Conservation (phyloP, 2,888 invertebrate genomes). For the Cistogaster globosa region DNA sequence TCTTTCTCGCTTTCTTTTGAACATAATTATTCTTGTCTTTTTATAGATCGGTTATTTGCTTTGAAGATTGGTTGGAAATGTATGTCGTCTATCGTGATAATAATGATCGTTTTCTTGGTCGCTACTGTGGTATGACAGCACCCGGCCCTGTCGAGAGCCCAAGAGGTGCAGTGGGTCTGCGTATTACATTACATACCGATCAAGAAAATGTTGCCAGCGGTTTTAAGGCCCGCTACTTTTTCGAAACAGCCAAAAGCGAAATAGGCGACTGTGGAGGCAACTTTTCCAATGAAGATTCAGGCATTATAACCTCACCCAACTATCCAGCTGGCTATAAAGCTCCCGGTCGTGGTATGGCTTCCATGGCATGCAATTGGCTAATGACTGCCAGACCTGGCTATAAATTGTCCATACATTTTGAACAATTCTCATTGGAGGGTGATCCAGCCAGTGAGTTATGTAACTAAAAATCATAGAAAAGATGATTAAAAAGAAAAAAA, state of each 20-base stretch:
- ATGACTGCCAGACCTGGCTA: slow-evolving; percentile 93
- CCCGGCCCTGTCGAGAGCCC: slow-evolving; percentile 98
- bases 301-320: slow-evolving; percentile 93
- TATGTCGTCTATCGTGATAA: slow-evolving; percentile 94
- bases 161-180: slow-evolving; percentile 93
- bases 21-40: background rate
- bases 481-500: background rate
- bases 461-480: too few relatives aligned
- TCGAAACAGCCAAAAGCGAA: slow-evolving; percentile 93
- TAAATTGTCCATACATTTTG: slow-evolving; percentile 95
- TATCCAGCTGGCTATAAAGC: slow-evolving; percentile 95
- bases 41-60: slow-evolving; percentile 88
- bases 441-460: slow-evolving; percentile 89
- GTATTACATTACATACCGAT: slow-evolving; percentile 95
- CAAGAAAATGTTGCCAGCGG: slow-evolving; percentile 94
- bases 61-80: slow-evolving; percentile 97
- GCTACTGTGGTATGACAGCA: slow-evolving; percentile 95
- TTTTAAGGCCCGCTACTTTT: slow-evolving; percentile 97
- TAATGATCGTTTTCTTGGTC: slow-evolving; percentile 92
- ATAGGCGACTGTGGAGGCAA: slow-evolving; percentile 97
- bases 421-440: slow-evolving; percentile 96
- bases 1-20: too few relatives aligned
- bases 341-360: slow-evolving; percentile 90
- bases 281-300: slow-evolving; percentile 92
- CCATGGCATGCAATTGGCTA: slow-evolving; percentile 98